Percentiles rank a stretch among this genome's conserved stretches.
Evolutionary conservation across 1,140 invertebrate species (phyloP).

Genomic region (Eumeta japonica): DNA sequence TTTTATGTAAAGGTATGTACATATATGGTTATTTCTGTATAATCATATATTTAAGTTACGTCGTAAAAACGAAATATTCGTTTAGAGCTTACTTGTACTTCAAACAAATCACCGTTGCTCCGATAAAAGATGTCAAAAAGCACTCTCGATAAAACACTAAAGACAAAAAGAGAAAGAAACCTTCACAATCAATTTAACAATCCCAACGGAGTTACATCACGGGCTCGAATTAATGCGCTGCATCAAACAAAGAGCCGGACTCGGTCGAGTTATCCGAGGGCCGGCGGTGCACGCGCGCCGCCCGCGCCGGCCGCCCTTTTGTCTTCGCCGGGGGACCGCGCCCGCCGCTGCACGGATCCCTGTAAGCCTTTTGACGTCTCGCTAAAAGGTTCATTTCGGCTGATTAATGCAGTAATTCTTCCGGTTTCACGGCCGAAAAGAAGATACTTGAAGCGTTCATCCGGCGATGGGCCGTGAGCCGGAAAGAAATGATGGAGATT

Average conservation of each 20-base stretch:
- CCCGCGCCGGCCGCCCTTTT: too few species aligned
- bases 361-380: conserved; percentile 50
- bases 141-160: conserved; percentile 13
- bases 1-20: too few species aligned
- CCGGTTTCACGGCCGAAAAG: conserved; percentile 30
- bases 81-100: conserved; percentile 9
- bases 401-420: conserved; percentile 52
- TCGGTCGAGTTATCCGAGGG: conserved; percentile 30
- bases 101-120: conserved; percentile 8
- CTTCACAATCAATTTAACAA: conserved; percentile 37
- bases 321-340: too few species aligned
- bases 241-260: conserved; percentile 30
- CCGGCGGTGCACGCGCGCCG: conserved; percentile 25
- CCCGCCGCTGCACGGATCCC: conserved; percentile 27
- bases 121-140: conserved; percentile 1
- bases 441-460: conserved; percentile 43
- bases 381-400: conserved; percentile 50
- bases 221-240: conserved; percentile 37
- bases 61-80: conserved; percentile 9
- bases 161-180: conserved; percentile 23
- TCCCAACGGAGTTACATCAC: conserved; percentile 26
- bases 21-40: too few species aligned
- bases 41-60: conserved; percentile 14
- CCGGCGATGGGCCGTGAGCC: conserved; percentile 33
- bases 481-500: conserved; percentile 44